A percentile compares a stretch with the other conserved stretches of the same genome.
phyloP scores from a whole-genome alignment of 64 coral and sea anemone species.

The Acropora tenuis region DNA sequence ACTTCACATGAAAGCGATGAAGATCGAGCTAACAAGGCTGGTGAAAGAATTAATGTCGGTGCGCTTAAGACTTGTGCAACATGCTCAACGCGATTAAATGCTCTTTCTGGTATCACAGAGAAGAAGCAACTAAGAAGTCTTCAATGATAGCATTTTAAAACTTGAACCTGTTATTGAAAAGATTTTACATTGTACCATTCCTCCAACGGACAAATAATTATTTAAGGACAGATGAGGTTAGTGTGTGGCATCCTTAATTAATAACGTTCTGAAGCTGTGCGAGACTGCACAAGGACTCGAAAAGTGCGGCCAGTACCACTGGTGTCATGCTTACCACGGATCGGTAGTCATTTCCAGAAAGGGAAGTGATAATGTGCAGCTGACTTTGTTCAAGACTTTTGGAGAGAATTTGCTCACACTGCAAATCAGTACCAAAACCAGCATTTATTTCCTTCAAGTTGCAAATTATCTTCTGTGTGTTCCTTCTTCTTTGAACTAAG shows the following conservation, averaged over 20 bases:
- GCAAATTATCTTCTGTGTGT: neutral
- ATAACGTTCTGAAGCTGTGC: neutral
- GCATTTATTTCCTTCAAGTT: neutral
- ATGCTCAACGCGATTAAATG: slow-evolving; percentile 24
- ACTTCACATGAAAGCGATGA: slow-evolving; percentile 19
- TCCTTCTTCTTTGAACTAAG: slow-evolving; percentile 23
- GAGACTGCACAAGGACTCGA: slow-evolving; percentile 24
- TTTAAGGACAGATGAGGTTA: neutral
- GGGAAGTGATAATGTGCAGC: slow-evolving; percentile 47
- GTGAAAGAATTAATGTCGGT: slow-evolving; percentile 52
- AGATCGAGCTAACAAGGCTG: slow-evolving; percentile 26
- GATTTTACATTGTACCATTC: too few species aligned
- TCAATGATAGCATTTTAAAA: neutral
- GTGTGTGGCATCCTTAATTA: slow-evolving; percentile 3
- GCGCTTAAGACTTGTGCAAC: slow-evolving; percentile 25
- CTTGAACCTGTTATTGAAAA: too few species aligned
- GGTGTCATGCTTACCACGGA: slow-evolving; percentile 14
- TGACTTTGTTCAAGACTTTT: slow-evolving; percentile 38
- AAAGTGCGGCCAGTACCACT: slow-evolving; percentile 5
- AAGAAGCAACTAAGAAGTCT: slow-evolving; percentile 29
- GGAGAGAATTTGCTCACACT: neutral
- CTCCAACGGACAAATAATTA: neutral
- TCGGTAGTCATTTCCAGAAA: neutral
- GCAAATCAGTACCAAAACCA: neutral
- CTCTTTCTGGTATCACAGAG: slow-evolving; percentile 21